phyloP scores from a whole-genome alignment of 2,113 vertebrate genomes.

The Morone chrysops region DNA sequence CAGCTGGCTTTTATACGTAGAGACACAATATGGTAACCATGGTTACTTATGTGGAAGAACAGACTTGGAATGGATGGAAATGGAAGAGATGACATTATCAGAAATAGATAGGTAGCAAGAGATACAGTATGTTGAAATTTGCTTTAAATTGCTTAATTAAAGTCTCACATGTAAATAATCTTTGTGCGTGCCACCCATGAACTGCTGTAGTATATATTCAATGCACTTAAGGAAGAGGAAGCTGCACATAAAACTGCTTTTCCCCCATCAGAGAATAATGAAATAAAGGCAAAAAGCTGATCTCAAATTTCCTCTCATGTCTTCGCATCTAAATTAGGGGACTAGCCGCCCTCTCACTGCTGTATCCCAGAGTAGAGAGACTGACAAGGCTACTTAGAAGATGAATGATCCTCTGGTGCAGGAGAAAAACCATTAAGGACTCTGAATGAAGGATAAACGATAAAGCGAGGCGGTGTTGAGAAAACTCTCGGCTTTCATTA shows the following conservation, averaged over 20 bases:
- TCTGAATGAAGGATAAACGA: conserved; percentile 51
- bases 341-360: conserved; percentile 21
- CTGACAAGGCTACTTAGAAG: conserved; percentile 55
- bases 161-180: neutral
- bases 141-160: neutral
- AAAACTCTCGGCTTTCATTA: conserved; percentile 46
- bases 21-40: conserved; percentile 74
- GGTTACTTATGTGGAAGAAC: conserved; percentile 63
- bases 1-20: conserved; percentile 49
- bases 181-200: neutral
- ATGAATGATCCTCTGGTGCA: conserved; percentile 55
- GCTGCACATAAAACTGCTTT: conserved; percentile 11
- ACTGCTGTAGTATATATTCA: conserved; percentile 2
- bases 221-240: neutral
- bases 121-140: neutral
- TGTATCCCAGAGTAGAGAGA: conserved; percentile 26
- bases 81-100: conserved; percentile 48
- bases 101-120: conserved; percentile 34
- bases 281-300: conserved; percentile 43
- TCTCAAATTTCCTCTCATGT: conserved; percentile 42
- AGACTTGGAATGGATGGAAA: conserved; percentile 56
- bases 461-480: conserved; percentile 12
- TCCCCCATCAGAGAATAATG: conserved; percentile 6
- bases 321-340: conserved; percentile 53
- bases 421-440: conserved; percentile 61